Evolutionary conservation across 1,140 invertebrate genomes (phyloP).

Genomic region (Hycleus cichorii): DNA sequence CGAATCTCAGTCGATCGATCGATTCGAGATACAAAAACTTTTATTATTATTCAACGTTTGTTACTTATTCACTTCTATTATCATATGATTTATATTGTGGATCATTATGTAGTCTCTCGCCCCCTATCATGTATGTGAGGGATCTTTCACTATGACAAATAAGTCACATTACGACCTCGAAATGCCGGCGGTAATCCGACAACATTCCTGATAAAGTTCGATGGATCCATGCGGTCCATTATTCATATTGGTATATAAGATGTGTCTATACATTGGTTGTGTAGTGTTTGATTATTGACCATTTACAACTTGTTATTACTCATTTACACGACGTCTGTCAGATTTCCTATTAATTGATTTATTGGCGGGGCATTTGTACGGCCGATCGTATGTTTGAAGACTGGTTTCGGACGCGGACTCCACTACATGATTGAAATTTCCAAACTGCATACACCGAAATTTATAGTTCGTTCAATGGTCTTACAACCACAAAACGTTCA

Average conservation of each 20-base stretch:
- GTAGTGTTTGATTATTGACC: constrained; percentile 19
- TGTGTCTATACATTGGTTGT: background rate
- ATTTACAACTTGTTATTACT: constrained; percentile 26
- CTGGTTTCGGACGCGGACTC: too few species aligned
- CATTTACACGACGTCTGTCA: constrained; percentile 16
- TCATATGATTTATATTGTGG: too few species aligned
- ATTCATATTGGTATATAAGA: constrained; percentile 8
- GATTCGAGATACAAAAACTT: background rate
- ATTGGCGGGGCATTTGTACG: background rate
- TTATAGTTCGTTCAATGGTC: too few species aligned
- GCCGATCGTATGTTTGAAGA: too few species aligned
- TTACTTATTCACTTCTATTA: too few species aligned
- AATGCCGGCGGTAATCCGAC: constrained; percentile 20
- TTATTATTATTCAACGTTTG: background rate
- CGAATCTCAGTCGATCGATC: background rate
- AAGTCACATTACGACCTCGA: constrained; percentile 7
- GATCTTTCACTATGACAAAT: constrained; percentile 7
- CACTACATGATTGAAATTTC: too few species aligned
- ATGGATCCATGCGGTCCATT: constrained; percentile 12
- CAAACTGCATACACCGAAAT: too few species aligned
- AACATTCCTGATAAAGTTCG: constrained; percentile 25
- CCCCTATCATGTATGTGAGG: background rate
- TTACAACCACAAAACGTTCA: too few species aligned
- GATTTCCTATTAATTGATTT: constrained; percentile 15
- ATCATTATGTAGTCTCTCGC: too few species aligned